Conservation (phyloP, 2,888 invertebrate species). For the Drosophila fungiperda region DNA sequence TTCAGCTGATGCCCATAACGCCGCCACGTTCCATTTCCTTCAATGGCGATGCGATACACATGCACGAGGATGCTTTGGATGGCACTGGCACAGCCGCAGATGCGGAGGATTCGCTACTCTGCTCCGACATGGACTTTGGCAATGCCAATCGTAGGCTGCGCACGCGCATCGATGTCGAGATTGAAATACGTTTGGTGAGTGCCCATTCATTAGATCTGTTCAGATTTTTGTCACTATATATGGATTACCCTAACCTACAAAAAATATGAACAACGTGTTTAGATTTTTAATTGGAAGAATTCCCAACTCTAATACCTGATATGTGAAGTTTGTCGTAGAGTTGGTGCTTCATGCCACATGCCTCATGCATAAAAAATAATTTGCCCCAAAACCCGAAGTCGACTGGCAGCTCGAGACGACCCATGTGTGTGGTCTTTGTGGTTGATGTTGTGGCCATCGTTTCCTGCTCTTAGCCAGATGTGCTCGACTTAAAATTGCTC, state of each 20-base stretch:
- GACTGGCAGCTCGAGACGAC: conserved; percentile 32
- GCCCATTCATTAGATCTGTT: not conserved
- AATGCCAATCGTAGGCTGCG: conserved; percentile 89
- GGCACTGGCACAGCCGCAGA: conserved; percentile 32
- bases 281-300: not conserved
- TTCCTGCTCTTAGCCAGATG: conserved; percentile 66
- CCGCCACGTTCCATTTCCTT: conserved; percentile 69
- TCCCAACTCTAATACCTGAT: not conserved
- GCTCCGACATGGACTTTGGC: conserved; percentile 91
- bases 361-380: conserved; percentile 69
- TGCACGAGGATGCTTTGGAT: conserved; percentile 60
- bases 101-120: conserved; percentile 88
- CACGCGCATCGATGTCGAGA: conserved; percentile 91
- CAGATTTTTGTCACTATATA: not conserved
- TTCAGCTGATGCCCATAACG: conserved; percentile 67
- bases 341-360: conserved; percentile 22
- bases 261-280: not conserved
- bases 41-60: conserved; percentile 57
- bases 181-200: conserved; percentile 95
- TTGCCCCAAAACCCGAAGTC: conserved; percentile 12
- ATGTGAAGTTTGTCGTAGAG: conserved; percentile 8
- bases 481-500: conserved; percentile 46
- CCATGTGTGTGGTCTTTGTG: conserved; percentile 73
- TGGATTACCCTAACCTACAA: not conserved
- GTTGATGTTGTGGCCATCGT: conserved; percentile 47